A percentile compares a stretch with the other conserved stretches of the same genome.
These are phyloP conservation scores for Drosophila recens DNA, from an alignment of 2,888 invertebrate genomes.

Conservation along the genomic window DNA sequence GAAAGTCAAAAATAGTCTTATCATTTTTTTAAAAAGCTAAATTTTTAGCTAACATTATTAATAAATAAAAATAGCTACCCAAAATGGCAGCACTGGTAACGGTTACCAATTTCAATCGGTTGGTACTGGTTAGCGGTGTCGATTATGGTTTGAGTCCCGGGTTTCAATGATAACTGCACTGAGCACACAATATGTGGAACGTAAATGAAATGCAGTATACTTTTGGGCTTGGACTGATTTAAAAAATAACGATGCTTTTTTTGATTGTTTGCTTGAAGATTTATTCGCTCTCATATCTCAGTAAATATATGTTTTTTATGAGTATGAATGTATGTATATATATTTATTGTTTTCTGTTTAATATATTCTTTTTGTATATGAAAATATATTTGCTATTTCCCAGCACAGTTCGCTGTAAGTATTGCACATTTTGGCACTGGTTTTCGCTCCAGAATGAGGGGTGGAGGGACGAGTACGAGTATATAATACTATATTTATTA, in stretches of 20 bases:
- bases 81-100: background rate
- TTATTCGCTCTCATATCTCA: conserved; percentile 40
- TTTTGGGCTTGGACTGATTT: background rate
- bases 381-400: conserved; percentile 43
- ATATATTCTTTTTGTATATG: conserved; percentile 23
- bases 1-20: no score
- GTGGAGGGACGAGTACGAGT: background rate
- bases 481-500: conserved; percentile 31
- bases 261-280: conserved; percentile 15
- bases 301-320: conserved; percentile 37
- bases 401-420: conserved; percentile 22
- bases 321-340: conserved; percentile 22
- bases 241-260: background rate
- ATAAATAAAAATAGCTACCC: no score
- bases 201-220: conserved; percentile 4
- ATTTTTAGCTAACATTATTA: no score
- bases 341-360: conserved; percentile 2
- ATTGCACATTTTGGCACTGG: conserved; percentile 19
- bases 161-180: background rate
- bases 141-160: background rate
- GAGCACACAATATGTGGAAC: background rate
- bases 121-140: background rate
- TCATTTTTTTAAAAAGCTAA: no score
- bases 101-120: background rate
- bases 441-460: conserved; percentile 13